A percentile compares a stretch with the other conserved stretches of the same genome.
Conservation (phyloP, 2,888 invertebrate species). For the Melinopterus prodromus region DNA sequence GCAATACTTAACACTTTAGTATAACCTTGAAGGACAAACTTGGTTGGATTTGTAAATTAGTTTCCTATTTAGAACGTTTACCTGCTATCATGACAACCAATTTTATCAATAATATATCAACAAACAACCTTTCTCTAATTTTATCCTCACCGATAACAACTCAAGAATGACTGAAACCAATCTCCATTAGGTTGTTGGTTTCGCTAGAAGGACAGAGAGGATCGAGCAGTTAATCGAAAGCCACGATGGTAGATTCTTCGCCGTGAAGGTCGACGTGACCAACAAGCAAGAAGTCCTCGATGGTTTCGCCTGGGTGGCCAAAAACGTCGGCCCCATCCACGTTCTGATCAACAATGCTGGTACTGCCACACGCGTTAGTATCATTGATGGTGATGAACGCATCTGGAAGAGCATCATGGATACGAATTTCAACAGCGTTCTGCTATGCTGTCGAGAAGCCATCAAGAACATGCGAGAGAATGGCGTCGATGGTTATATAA, state of each 20-base stretch:
- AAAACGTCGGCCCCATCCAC: slow-evolving; percentile 29
- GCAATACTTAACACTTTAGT: too few relatives aligned
- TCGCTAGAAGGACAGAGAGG: slow-evolving; percentile 8
- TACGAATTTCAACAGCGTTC: slow-evolving; percentile 19
- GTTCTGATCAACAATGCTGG: slow-evolving; percentile 31
- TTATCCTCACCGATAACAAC: too few relatives aligned
- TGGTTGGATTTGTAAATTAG: too few relatives aligned
- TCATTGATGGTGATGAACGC: slow-evolving; percentile 6
- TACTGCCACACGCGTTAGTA: neutral
- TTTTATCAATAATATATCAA: too few relatives aligned
- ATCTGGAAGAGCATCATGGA: slow-evolving; percentile 23
- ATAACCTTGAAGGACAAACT: too few relatives aligned
- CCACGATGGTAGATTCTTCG: slow-evolving; percentile 18
- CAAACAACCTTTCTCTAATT: too few relatives aligned
- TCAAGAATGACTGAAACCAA: too few relatives aligned
- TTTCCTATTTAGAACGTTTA: too few relatives aligned
- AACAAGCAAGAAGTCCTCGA: slow-evolving; percentile 27
- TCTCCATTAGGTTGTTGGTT: neutral
- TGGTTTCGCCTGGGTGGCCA: slow-evolving; percentile 27
- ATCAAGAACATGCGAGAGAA: slow-evolving; percentile 25
- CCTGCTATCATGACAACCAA: too few relatives aligned
- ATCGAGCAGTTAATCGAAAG: slow-evolving; percentile 10
- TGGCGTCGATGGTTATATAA: slow-evolving; percentile 22
- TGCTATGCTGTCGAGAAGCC: slow-evolving; percentile 18
- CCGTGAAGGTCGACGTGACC: slow-evolving; percentile 18